These are phyloP conservation scores for Oscheius sp. DNA, from an alignment of 1,140 invertebrate genomes.

Conservation along the genomic window DNA sequence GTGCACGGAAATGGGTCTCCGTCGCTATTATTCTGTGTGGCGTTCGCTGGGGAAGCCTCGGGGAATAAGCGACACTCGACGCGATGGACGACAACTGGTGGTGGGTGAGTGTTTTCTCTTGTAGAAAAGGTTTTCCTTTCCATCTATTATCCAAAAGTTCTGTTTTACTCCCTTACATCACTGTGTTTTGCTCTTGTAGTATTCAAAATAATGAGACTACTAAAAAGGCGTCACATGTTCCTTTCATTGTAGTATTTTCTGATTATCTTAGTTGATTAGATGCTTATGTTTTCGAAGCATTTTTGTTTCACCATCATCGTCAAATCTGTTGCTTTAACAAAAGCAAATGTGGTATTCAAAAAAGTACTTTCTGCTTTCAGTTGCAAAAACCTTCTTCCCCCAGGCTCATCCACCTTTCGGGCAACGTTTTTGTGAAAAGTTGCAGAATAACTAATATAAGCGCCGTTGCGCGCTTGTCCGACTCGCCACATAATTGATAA, in stretches of 20 bases:
- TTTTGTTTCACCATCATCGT: no score
- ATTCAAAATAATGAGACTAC: neutral
- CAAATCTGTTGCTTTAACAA: no score
- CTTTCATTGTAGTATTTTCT: neutral
- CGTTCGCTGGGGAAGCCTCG: neutral
- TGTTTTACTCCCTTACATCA: neutral
- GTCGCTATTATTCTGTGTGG: no score
- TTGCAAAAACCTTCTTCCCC: neutral
- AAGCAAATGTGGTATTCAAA: no score
- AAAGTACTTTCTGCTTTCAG: no score
- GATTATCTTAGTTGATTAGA: no score
- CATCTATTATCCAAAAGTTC: neutral
- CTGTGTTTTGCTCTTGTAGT: neutral
- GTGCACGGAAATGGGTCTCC: no score
- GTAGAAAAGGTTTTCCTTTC: no score
- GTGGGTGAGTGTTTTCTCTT: no score
- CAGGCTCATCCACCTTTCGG: neutral
- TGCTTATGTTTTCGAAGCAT: no score
- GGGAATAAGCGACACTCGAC: conserved; percentile 1
- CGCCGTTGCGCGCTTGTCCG: neutral
- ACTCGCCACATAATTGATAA: conserved; percentile 1
- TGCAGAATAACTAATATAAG: neutral
- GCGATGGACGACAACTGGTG: conserved; percentile 1
- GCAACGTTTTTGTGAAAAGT: neutral
- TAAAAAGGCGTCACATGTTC: neutral